Conservation (phyloP, 2,797 vertebrate species). For the Channa striata region DNA sequence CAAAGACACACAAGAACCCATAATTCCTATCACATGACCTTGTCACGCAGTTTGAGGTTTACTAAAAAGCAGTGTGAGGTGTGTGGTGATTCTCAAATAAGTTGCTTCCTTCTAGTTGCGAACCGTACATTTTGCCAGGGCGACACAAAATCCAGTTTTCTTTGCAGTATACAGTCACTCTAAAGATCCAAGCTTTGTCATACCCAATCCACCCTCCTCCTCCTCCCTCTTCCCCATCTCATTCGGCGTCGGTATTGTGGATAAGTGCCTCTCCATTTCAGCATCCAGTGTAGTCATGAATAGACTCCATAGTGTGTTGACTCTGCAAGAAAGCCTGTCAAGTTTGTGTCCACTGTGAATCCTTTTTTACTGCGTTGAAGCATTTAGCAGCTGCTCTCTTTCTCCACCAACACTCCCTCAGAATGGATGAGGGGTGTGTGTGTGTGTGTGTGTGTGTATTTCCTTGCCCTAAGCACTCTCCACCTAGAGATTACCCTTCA, state of each 20-base stretch:
- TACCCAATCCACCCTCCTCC: constrained; percentile 17
- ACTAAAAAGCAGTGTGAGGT: neutral
- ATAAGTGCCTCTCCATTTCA: constrained; percentile 62
- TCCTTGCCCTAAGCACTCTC: constrained; percentile 68
- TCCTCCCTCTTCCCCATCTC: neutral
- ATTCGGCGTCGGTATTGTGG: constrained; percentile 31
- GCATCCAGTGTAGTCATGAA: constrained; percentile 53
- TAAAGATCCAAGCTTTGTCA: constrained; percentile 14
- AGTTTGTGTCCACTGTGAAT: constrained; percentile 52
- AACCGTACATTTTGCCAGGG: neutral
- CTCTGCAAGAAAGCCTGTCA: constrained; percentile 65
- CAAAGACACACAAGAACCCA: neutral
- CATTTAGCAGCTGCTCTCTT: constrained; percentile 58
- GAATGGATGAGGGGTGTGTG: constrained; percentile 27
- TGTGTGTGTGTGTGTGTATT: constrained; percentile 55
- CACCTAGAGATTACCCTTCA: constrained; percentile 79
- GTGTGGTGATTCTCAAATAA: neutral
- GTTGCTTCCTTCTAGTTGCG: neutral
- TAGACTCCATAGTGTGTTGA: constrained; percentile 64
- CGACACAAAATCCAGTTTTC: constrained; percentile 27
- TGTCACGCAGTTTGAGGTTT: neutral
- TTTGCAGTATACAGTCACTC: neutral
- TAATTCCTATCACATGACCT: neutral
- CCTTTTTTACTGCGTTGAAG: constrained; percentile 49
- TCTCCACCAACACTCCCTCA: constrained; percentile 6